Base-by-base conservation (phyloP, 1,140 invertebrate genomes). In the Acromyrmex heyeri region DNA sequence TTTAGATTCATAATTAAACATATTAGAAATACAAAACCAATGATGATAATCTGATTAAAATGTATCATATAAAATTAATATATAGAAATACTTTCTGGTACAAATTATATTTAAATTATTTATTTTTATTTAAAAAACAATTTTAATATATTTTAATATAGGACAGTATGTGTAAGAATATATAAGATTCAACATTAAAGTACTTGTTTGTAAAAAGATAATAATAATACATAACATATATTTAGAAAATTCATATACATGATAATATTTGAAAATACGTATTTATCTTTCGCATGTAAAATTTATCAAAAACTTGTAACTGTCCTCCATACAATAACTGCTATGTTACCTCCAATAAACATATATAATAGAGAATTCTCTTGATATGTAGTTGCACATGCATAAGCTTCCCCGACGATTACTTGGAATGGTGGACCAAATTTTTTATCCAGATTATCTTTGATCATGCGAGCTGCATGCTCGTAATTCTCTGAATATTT, bases 381-480 rank as follows among this genome's bases (percentile, higher is more conserved):
- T 95, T 99, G 98, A 94, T 99, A 98, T 0, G 98, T 98, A 76
- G 99, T 97, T 94, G 98, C 97, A 95, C 98, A 99, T n/a, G 98
- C 98, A 94, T 97, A 99, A 21, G 98, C 98, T 96, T 99, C 98
- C 12, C 99, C 98, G 8, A 99, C 97, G 0, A 99, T 97, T 0
- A 98, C 98, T 95, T 99, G 98, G 97, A 99, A 99, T 18, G 98
- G 97, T 0, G 98, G 97, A 27, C 98, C 98, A 95, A 98, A 99
- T 93, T 99, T 99, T 95, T 99, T 99, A 94, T 99, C 99, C 96
- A 99, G 97, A 73, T 96, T 97, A 90, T 99, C 98, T 95, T 99
- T 99, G 34, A 99, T 98, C 96, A 98, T 97, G 91, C 97, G 97
- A 24, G 99, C 98, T 8, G 97, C 96, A 18, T 95, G 89, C 88